Evolutionary conservation across 2,797 vertebrate species (phyloP), one percentile per base, ranked within the genome.

Genomic region (Threskiornis aethiopicus): DNA sequence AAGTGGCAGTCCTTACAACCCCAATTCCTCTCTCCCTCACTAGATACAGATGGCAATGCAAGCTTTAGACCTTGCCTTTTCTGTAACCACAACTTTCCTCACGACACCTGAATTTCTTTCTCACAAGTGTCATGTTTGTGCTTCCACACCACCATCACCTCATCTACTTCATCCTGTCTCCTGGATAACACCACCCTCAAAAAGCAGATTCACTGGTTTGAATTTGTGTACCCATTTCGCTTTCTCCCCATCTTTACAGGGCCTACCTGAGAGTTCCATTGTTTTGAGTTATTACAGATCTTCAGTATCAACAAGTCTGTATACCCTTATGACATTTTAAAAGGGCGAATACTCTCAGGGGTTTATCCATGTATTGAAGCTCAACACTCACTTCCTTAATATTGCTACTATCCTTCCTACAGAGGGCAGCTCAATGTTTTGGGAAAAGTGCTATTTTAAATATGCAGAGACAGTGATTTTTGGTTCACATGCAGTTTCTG

Each of bases 351-450:
- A 64, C 11, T 35, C 5, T 51, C 16, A 13, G 5, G 3, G 6
- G 0, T 31, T 72, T 10, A 61, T 62, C 15, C 13, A 41, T 0
- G 2, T 35, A 42, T 10, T 16, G 31, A 87, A 33, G 11, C 8
- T 46, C 21, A 88, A 18, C 6, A 8, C 11, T 44, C 2, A 4
- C 16, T 77, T 71, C 16, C 11, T 15, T 49, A 66, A 6, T 15
- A 49, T 17, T 39, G 6, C 28, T 35, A 25, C 52, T 70, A 37
- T 15, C 11, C 21, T 52, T 82, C 31, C 39, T 52, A 78, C 6
- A 67, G 29, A 57, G 17, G 26, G 17, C 19, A 94, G 52, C 29
- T 81, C 19, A 15, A 3, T 35, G 29, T 44, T 70, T 44, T 24
- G 14, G 16, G 28, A 62, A 44, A 89, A 41, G 39, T 0, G 0